phyloP scores from a whole-genome alignment of 2,888 invertebrate genomes.

The Scaptomyza caliginosa region DNA sequence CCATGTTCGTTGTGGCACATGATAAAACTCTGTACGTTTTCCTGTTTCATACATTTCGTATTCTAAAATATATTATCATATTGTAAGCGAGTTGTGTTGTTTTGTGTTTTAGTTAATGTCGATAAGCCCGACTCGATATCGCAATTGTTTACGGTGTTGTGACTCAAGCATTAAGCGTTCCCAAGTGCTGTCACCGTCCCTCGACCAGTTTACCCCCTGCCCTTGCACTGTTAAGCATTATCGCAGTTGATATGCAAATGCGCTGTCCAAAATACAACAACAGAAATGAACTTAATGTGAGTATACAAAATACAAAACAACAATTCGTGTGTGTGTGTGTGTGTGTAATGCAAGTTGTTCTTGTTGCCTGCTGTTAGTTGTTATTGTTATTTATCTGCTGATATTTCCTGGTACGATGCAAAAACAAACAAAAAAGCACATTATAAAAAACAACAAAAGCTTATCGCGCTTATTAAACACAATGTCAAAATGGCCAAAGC shows the following conservation, averaged over 20 bases:
- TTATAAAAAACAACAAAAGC: conserved; percentile 49
- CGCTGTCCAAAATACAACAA: conserved; percentile 58
- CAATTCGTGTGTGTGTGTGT: conserved; percentile 58
- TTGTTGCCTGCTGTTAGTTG: conserved; percentile 53
- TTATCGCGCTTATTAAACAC: conserved; percentile 72
- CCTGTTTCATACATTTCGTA: conserved; percentile 15
- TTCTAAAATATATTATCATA: conserved; percentile 47
- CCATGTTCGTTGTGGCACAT: background rate
- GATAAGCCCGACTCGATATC: conserved; percentile 54
- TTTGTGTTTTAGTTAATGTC: conserved; percentile 36
- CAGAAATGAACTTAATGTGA: conserved; percentile 35
- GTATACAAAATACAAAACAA: conserved; percentile 55
- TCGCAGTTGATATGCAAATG: conserved; percentile 69
- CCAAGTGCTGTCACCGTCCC: conserved; percentile 9
- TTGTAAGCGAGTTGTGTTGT: conserved; percentile 17
- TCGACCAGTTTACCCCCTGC: background rate
- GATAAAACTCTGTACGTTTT: conserved; percentile 12
- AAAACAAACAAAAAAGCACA: conserved; percentile 35
- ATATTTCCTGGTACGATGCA: conserved; percentile 74
- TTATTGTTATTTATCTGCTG: conserved; percentile 71
- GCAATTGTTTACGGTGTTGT: conserved; percentile 47
- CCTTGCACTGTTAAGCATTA: conserved; percentile 2
- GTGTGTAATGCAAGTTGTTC: conserved; percentile 63
- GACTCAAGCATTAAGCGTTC: conserved; percentile 43
- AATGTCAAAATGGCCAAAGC: conserved; percentile 77